Percentiles rank a stretch among this genome's conserved stretches.
phyloP scores from a whole-genome alignment of 2,888 invertebrate genomes.

The Drosophila melanosoma region DNA sequence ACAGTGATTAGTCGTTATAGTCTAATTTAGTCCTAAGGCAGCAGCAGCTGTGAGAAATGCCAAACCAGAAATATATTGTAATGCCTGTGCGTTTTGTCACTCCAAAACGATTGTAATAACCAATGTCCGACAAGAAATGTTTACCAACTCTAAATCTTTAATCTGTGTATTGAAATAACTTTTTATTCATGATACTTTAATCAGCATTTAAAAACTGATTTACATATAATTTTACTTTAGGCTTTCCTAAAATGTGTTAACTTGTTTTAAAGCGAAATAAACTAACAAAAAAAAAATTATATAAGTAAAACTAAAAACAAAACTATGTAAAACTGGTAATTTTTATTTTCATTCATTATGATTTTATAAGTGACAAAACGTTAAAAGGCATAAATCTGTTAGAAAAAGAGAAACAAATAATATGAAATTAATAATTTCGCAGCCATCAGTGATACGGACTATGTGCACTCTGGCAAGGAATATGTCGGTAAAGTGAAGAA shows the following conservation, averaged over 20 bases:
- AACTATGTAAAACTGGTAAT: conserved; percentile 49
- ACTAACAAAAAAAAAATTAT: conserved; percentile 14
- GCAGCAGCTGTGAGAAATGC: conserved; percentile 46
- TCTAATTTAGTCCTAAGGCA: conserved; percentile 36
- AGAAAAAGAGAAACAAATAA: not conserved
- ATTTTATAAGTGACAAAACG: conserved; percentile 67
- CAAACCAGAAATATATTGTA: conserved; percentile 47
- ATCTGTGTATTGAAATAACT: conserved; percentile 7
- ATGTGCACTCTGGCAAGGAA: conserved; percentile 61
- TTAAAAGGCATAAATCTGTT: conserved; percentile 28
- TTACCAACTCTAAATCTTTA: conserved; percentile 28
- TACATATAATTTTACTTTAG: conserved; percentile 48
- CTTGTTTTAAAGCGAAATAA: conserved; percentile 57
- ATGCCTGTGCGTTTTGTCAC: conserved; percentile 53
- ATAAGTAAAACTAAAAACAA: conserved; percentile 29
- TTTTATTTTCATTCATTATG: conserved; percentile 60
- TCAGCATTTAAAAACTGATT: conserved; percentile 47
- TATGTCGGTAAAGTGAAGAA: conserved; percentile 77
- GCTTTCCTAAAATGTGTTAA: conserved; percentile 65
- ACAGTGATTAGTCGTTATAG: conserved; percentile 53
- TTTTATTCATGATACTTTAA: conserved; percentile 33
- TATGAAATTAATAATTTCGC: conserved; percentile 29
- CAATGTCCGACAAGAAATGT: conserved; percentile 11
- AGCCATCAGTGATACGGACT: conserved; percentile 84
- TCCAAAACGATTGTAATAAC: conserved; percentile 51